A percentile compares a stretch with the other conserved stretches of the same genome.
phyloP scores from a whole-genome alignment of 1,140 invertebrate species.

The Triops longicaudatus region DNA sequence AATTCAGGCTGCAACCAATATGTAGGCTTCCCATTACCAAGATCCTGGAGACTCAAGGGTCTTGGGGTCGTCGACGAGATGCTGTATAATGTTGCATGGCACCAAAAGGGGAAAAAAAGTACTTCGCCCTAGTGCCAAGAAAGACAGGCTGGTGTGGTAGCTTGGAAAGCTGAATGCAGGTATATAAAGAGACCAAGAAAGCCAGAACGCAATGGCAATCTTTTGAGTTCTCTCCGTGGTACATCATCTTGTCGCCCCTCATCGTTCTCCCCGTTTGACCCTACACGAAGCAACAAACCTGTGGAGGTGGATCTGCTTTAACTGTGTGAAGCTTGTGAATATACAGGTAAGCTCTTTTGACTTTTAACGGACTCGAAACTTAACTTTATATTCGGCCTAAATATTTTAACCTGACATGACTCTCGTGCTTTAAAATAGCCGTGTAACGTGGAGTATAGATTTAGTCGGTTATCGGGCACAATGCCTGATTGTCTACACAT shows the following conservation, averaged over 20 bases:
- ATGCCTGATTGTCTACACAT: no score
- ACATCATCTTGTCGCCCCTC: not conserved
- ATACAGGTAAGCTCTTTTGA: no score
- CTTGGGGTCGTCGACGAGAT: not conserved
- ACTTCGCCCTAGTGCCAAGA: not conserved
- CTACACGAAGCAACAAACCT: no score
- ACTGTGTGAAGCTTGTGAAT: no score
- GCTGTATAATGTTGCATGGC: constrained; percentile 1
- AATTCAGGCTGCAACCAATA: not conserved
- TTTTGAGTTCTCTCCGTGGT: not conserved
- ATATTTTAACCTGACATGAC: no score
- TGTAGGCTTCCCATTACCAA: not conserved
- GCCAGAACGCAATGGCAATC: not conserved
- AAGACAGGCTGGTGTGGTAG: not conserved
- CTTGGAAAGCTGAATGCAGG: not conserved
- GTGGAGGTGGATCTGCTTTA: no score
- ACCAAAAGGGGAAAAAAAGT: not conserved
- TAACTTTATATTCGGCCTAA: no score
- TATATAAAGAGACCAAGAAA: not conserved
- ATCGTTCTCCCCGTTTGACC: no score
- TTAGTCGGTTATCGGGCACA: no score
- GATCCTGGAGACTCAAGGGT: constrained; percentile 5
- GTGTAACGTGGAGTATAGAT: no score
- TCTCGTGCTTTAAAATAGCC: no score
- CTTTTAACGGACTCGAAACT: no score